phyloP scores from a whole-genome alignment of 2,888 invertebrate species.

The Automeris io region DNA sequence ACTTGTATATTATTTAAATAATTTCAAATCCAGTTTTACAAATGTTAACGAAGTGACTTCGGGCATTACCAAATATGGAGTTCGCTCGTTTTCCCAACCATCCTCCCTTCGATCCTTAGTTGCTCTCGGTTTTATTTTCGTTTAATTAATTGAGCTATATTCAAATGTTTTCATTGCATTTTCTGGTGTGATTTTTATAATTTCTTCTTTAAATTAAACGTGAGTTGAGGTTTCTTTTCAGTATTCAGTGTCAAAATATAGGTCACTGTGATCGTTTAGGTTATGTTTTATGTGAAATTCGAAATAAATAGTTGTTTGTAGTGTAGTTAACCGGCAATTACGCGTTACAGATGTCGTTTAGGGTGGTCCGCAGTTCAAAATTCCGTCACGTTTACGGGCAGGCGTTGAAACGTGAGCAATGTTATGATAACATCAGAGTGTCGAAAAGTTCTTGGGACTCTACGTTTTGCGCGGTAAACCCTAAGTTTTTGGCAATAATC shows the following conservation, averaged over 20 bases:
- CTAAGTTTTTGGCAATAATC: slow-evolving; percentile 97
- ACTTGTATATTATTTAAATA: slow-evolving; percentile 14
- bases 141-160: slow-evolving; percentile 48
- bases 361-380: slow-evolving; percentile 97
- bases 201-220: slow-evolving; percentile 56
- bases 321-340: slow-evolving; percentile 54
- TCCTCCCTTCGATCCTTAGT: slow-evolving; percentile 75
- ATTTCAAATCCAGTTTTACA: slow-evolving; percentile 35
- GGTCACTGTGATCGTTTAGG: slow-evolving; percentile 66
- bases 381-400: slow-evolving; percentile 97
- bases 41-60: slow-evolving; percentile 60
- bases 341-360: slow-evolving; percentile 91
- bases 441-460: slow-evolving; percentile 99
- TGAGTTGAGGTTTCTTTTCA: slow-evolving; percentile 51
- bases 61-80: slow-evolving; percentile 83
- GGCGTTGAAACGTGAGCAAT: slow-evolving; percentile 95
- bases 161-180: slow-evolving; percentile 72
- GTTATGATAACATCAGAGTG: slow-evolving; percentile 97
- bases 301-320: slow-evolving; percentile 46
- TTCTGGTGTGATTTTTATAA: slow-evolving; percentile 56
- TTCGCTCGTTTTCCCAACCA: slow-evolving; percentile 80
- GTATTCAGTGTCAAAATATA: slow-evolving; percentile 67
- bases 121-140: slow-evolving; percentile 72
- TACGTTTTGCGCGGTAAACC: slow-evolving; percentile 98
- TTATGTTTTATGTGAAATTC: slow-evolving; percentile 66